These are phyloP conservation scores for Potamarius usumacintae DNA, from an alignment of 2,113 vertebrate species.

Conservation along the genomic window DNA sequence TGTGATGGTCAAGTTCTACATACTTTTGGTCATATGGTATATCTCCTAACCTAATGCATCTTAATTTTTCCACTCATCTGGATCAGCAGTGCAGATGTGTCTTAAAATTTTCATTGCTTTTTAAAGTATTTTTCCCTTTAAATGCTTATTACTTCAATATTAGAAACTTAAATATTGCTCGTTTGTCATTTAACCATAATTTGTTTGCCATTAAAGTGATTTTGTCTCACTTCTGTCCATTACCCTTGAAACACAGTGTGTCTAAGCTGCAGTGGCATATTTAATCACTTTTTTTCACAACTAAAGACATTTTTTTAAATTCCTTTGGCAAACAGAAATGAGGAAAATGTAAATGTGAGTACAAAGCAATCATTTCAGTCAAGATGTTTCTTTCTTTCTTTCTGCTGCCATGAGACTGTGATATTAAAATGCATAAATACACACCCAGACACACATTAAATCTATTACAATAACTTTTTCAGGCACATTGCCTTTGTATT, in stretches of 20 bases:
- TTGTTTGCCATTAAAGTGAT: not conserved
- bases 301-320: conserved; percentile 9
- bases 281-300: conserved; percentile 22
- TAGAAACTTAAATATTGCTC: not conserved
- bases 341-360: conserved; percentile 42
- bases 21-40: not conserved
- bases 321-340: conserved; percentile 36
- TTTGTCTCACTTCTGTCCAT: conserved; percentile 11
- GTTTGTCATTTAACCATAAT: conserved; percentile 2
- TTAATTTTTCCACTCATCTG: not conserved
- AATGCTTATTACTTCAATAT: not conserved
- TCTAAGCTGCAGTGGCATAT: conserved; percentile 7
- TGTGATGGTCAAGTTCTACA: not conserved
- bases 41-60: not conserved
- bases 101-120: not conserved
- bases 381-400: not conserved
- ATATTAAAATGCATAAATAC: conserved; percentile 21
- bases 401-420: conserved; percentile 36
- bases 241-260: conserved; percentile 18
- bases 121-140: too few relatives aligned
- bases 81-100: not conserved
- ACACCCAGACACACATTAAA: conserved; percentile 23
- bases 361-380: conserved; percentile 43
- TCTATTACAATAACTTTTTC: conserved; percentile 28
- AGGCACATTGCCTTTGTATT: conserved; percentile 39